Evolutionary conservation across 2,113 vertebrate genomes (phyloP).

Genomic region (Polypterus senegalus): DNA sequence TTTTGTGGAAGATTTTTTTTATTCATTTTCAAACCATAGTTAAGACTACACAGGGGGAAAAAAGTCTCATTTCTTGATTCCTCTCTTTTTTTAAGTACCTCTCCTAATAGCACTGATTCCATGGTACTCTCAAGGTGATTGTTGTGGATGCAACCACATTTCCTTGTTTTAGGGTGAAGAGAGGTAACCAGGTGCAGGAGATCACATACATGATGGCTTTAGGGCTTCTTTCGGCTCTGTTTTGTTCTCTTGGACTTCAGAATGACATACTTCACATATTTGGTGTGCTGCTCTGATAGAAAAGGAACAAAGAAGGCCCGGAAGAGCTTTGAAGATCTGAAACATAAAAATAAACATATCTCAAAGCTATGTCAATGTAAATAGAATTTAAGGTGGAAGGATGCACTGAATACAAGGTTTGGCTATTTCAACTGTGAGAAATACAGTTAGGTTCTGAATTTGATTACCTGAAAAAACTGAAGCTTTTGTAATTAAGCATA

Average conservation of each 20-base stretch:
- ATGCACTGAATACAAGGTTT: too few species aligned
- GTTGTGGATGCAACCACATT: too few species aligned
- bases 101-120: neutral
- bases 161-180: neutral
- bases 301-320: constrained; percentile 70
- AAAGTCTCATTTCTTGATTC: too few species aligned
- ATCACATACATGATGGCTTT: constrained; percentile 14
- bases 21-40: too few species aligned
- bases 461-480: too few species aligned
- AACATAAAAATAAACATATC: constrained; percentile 5
- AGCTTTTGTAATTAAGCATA: too few species aligned
- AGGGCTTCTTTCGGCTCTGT: constrained; percentile 43
- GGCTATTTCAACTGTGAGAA: too few species aligned
- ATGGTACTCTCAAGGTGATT: constrained; percentile 27
- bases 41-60: too few species aligned
- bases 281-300: constrained; percentile 55
- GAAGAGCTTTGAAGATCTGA: constrained; percentile 62
- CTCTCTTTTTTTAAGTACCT: constrained; percentile 1
- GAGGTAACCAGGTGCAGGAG: neutral
- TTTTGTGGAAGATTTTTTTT: too few species aligned
- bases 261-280: constrained; percentile 64
- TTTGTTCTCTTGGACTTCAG: constrained; percentile 56
- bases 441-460: too few species aligned
- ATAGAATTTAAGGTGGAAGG: too few species aligned
- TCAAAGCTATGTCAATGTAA: too few species aligned